A percentile compares a stretch with the other conserved stretches of the same genome.
Evolutionary conservation across 2,888 invertebrate genomes (phyloP).

Genomic region (Heliconius sara): DNA sequence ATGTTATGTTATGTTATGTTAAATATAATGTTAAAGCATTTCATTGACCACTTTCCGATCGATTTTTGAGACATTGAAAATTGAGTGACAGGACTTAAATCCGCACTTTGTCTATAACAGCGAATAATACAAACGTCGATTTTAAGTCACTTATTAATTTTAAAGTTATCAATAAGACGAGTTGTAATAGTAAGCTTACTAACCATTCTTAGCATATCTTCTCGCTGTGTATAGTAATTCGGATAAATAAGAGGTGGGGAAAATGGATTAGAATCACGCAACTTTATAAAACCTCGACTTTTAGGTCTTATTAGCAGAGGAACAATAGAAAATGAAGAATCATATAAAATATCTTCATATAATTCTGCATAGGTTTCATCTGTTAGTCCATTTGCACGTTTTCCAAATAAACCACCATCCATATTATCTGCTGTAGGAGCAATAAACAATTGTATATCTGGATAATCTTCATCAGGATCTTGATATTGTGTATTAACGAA

Average conservation of each 20-base stretch:
- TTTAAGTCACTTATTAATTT: not conserved
- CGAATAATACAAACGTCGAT: not conserved
- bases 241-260: constrained; percentile 93
- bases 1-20: no score
- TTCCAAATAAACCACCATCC: constrained; percentile 90
- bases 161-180: not conserved
- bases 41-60: no score
- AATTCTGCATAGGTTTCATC: constrained; percentile 87
- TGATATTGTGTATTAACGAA: constrained; percentile 90
- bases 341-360: constrained; percentile 88
- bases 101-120: no score
- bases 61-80: no score
- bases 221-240: constrained; percentile 90
- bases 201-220: constrained; percentile 89
- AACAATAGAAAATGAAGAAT: constrained; percentile 87
- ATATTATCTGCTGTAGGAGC: constrained; percentile 89
- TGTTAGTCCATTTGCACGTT: constrained; percentile 86
- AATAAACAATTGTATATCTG: constrained; percentile 91
- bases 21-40: no score
- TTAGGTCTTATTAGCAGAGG: constrained; percentile 89
- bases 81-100: no score
- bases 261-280: constrained; percentile 88
- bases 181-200: constrained; percentile 52
- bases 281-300: constrained; percentile 87
- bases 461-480: constrained; percentile 87